These are phyloP conservation scores for Lamprotornis superbus DNA, from an alignment of 2,113 vertebrate species.

Conservation along the genomic window DNA sequence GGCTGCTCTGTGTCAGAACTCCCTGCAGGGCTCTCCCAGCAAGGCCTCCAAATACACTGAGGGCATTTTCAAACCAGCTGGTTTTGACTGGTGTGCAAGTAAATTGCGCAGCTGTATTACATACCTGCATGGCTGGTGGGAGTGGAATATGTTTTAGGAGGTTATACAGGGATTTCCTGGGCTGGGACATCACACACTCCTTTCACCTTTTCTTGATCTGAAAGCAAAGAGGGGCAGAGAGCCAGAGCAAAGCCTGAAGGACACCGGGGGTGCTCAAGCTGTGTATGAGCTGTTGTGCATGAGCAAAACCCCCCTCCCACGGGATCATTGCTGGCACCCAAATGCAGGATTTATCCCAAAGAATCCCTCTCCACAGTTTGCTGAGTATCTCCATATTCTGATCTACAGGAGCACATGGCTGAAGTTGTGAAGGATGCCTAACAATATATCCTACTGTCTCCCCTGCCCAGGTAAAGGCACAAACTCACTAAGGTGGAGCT, in stretches of 20 bases:
- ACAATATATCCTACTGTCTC: not conserved
- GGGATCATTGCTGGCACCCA: not conserved
- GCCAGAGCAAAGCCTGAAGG: not conserved
- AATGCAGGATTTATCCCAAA: not conserved
- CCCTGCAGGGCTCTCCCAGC: fast-evolving
- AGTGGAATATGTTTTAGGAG: not conserved
- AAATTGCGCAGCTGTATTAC: not conserved
- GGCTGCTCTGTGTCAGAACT: not conserved
- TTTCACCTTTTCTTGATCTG: not conserved
- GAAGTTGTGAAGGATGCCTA: not conserved
- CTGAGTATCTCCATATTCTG: not conserved
- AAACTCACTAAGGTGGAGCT: not conserved
- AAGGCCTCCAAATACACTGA: not conserved
- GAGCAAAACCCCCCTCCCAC: fast-evolving
- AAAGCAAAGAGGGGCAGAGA: not conserved
- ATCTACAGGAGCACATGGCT: not conserved
- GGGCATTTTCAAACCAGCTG: not conserved
- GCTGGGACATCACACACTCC: not conserved
- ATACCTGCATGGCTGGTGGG: not conserved
- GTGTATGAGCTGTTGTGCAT: not conserved
- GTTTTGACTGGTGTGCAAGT: not conserved
- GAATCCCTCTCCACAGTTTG: not conserved
- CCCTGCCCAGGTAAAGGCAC: not conserved
- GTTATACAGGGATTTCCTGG: not conserved
- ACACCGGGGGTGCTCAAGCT: not conserved